A percentile compares a stretch with the other conserved stretches of the same genome.
Conservation (phyloP, 2,888 invertebrate species). For the Psylliodes chrysocephalus region DNA sequence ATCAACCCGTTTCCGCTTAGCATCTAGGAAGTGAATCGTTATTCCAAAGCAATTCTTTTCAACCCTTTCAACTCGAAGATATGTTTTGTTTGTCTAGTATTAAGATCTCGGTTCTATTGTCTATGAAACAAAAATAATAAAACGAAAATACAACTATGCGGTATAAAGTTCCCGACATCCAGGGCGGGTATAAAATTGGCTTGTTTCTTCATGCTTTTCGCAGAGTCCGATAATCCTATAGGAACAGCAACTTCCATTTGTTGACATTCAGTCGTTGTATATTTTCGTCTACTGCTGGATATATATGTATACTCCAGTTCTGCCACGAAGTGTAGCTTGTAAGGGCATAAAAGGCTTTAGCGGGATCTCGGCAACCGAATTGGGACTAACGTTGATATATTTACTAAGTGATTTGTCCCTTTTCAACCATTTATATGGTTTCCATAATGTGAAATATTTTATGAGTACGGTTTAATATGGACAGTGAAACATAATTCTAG, state of each 20-base stretch:
- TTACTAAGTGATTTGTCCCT: conserved; percentile 18
- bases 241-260: conserved; percentile 19
- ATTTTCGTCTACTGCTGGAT: conserved; percentile 12
- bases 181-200: conserved; percentile 6
- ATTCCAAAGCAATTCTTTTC: background rate
- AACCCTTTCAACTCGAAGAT: background rate
- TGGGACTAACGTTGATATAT: conserved; percentile 10
- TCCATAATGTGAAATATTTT: background rate
- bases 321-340: background rate
- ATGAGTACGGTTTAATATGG: too few relatives aligned
- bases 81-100: conserved; percentile 13
- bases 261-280: conserved; percentile 18
- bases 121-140: conserved; percentile 19
- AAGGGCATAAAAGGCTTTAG: conserved; percentile 20
- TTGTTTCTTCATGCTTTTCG: conserved; percentile 7
- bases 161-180: conserved; percentile 5
- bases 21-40: too few relatives aligned
- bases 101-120: background rate
- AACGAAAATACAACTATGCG: conserved; percentile 6
- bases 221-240: conserved; percentile 20
- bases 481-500: too few relatives aligned
- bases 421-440: conserved; percentile 11
- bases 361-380: conserved; percentile 10
- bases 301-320: conserved; percentile 9
- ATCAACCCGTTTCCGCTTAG: too few relatives aligned